Conservation (phyloP, 2,888 invertebrate genomes). For the Caenorhabditis parvicauda region DNA sequence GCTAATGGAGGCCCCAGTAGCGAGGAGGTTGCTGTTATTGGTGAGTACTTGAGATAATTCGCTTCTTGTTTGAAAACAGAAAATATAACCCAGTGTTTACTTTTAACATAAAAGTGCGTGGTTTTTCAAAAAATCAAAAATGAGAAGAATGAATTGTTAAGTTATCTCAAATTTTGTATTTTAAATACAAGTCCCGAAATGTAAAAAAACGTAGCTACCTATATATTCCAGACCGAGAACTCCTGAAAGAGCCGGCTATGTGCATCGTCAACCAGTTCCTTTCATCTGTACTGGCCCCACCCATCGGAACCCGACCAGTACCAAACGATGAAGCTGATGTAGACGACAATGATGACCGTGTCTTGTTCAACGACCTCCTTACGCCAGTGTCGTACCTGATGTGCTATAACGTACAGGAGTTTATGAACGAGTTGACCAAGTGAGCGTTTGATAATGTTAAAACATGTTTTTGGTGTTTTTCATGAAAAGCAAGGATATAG, state of each 20-base stretch:
- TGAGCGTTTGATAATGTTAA: conserved; percentile 11
- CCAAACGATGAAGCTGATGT: conserved; percentile 68
- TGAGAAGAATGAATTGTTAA: no score
- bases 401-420: conserved; percentile 31
- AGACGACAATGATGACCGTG: conserved; percentile 71
- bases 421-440: conserved; percentile 35
- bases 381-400: conserved; percentile 62
- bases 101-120: no score
- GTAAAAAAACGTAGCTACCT: no score
- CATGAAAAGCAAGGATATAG: no score
- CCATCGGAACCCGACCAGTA: conserved; percentile 73
- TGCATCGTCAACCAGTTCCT: conserved; percentile 78
- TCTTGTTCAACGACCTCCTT: conserved; percentile 64
- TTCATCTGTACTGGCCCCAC: conserved; percentile 75
- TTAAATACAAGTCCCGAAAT: no score
- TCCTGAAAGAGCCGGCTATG: conserved; percentile 42
- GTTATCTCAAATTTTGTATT: no score
- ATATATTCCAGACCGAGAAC: conserved; percentile 20
- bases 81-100: no score
- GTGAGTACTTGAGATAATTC: no score
- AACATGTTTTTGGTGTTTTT: neutral
- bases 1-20: no score
- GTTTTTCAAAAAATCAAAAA: no score
- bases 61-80: no score
- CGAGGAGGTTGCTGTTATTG: neutral